Evolutionary conservation across 2,888 invertebrate species (phyloP), one percentile per base, ranked within the genome.

Genomic region (Lampropteryx suffumata): DNA sequence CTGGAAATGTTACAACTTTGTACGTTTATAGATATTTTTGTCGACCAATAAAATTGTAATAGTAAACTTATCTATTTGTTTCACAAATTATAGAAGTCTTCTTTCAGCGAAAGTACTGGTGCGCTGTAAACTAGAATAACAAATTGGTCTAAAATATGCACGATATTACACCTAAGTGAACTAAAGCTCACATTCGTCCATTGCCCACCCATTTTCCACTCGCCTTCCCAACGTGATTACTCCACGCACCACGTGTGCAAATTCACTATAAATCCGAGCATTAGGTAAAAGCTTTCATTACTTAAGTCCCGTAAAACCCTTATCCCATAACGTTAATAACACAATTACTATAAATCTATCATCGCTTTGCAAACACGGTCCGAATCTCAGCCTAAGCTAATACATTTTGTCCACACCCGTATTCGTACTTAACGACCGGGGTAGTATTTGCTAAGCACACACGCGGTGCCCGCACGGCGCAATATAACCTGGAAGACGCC

Each of bases 311-410:
- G 84, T 88, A 86, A 89, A 89, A 87, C 89, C 90, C 89, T 90
- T 88, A 89, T 83, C 88, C 89, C 87, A 86, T 89, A 90, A 89
- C 87, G 88, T 88, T 90, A 90, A 89, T 90, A 90, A 90, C 90
- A 89, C 89, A 90, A 89, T 90, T 89, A 90, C 90, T 88, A 90
- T 90, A 90, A 90, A 90, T 90, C 90, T 90, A 90, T 90, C 90
- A 90, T 89, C 88, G 81, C 84, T 80, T 81, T 76, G 73, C 86
- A 90, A 89, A 89, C 87, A 87, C 77, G 81, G 89, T 84, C 86
- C 87, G 83, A 89, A 87, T 87, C 88, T 89, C 86, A 82, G 85
- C 89, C 90, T 90, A 90, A 89, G 86, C 88, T 90, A 90, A 90
- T 89, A 90, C 89, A 86, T 90, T 90, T 88, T 82, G 89, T 90